A percentile compares a stretch with the other conserved stretches of the same genome.
These are phyloP conservation scores for Lycocorax pyrrhopterus DNA, from an alignment of 2,113 vertebrate genomes.

Conservation along the genomic window DNA sequence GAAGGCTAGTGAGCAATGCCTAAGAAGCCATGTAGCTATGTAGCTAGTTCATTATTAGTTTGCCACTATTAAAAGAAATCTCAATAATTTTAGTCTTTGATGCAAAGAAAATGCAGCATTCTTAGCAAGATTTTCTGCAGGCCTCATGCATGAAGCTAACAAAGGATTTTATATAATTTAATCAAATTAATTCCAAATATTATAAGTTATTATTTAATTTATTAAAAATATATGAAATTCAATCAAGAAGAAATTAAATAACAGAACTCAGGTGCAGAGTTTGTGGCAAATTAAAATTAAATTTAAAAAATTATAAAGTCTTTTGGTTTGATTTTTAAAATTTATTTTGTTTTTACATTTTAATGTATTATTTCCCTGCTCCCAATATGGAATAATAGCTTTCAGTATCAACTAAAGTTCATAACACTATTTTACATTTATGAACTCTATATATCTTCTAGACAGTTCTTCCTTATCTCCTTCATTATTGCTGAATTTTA, in stretches of 20 bases:
- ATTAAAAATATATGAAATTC: background rate
- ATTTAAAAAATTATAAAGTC: accelerated
- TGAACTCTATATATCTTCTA: background rate
- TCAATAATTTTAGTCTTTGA: background rate
- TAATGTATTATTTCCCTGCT: background rate
- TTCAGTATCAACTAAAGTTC: background rate
- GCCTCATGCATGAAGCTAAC: background rate
- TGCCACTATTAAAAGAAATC: background rate
- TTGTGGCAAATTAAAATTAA: background rate
- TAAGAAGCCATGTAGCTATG: background rate
- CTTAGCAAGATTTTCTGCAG: background rate
- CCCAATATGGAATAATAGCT: background rate
- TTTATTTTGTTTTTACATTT: background rate
- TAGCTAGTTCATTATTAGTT: background rate
- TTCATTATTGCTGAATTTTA: background rate
- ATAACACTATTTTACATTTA: background rate
- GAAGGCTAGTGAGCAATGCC: background rate
- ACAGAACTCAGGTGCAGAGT: background rate
- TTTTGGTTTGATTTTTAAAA: background rate
- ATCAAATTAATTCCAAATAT: background rate
- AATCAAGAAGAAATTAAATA: background rate
- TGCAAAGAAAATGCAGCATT: background rate
- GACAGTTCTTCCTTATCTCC: background rate
- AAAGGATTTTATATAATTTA: background rate
- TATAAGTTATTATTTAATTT: background rate